Evolutionary conservation across 2,888 invertebrate species (phyloP), one percentile per base, ranked within the genome.

Genomic region (Thymelicus sylvestris): DNA sequence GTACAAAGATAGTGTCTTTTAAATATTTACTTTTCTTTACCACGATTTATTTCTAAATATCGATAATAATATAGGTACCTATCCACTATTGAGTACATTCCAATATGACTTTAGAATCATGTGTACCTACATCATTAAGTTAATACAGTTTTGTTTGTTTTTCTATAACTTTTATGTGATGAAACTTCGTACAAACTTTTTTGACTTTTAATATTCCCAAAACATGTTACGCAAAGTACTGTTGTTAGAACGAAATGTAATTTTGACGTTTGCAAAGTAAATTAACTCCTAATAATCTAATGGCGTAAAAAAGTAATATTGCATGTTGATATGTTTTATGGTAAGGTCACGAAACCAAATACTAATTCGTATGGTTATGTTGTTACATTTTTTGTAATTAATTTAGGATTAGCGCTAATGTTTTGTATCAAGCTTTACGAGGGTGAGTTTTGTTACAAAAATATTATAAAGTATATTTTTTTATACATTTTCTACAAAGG

Each of bases 321-420:
- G 19, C 55, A 55, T 55, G 55, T 55, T 55, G 24, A 62, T 52
- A 62, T 68, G 67, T 66, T 71, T 73, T 65, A 72, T 57, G 47
- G 67, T 75, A 73, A 80, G 75, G 83, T 84, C 83, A 85, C 80
- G 82, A 86, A 85, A 87, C 91, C 91, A 91, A 91, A 91, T 90
- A 91, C 88, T 90, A 91, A 90, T 89, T 82, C 83, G 78, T 87
- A 83, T 86, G 41, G 41, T 48, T 70, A 80, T 83, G 82, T 83
- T 82, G 78, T 84, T 85, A 79, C 73, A 77, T 83, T 77, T 77
- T 81, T 81, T 74, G 75, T 77, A 79, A 77, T 80, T 78, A 79
- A 81, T 63, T 68, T 71, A 68, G 59, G 38, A 77, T 80, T 81
- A 83, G 76, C 74, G 67, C 48, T 82, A 80, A 81, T 73, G 70